These are phyloP conservation scores for Nasonia longicornis DNA, from an alignment of 1,140 invertebrate species.

Conservation along the genomic window DNA sequence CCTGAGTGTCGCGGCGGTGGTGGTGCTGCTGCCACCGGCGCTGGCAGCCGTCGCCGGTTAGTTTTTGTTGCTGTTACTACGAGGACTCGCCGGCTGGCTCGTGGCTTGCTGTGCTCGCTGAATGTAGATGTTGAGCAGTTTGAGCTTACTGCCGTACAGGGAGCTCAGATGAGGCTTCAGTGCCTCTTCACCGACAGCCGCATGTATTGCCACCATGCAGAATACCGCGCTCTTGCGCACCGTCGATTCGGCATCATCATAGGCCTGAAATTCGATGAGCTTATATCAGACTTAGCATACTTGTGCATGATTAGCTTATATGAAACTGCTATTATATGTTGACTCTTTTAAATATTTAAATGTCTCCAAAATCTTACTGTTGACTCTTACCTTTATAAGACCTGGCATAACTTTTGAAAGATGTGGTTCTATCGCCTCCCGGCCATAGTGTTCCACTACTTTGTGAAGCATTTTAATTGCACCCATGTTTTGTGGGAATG, in stretches of 20 bases:
- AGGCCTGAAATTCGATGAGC: conserved; percentile 73
- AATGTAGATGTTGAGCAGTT: conserved; percentile 81
- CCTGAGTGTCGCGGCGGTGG: conserved; percentile 58
- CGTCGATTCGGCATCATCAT: conserved; percentile 87
- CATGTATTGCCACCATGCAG: conserved; percentile 93
- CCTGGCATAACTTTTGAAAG: conserved; percentile 88
- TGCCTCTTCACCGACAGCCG: conserved; percentile 84
- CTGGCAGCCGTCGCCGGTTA: conserved; percentile 37
- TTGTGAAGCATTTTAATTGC: conserved; percentile 94
- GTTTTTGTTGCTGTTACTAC: conserved; percentile 59
- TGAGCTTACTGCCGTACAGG: conserved; percentile 87
- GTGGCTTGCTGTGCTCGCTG: conserved; percentile 72
- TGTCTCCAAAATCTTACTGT: not conserved
- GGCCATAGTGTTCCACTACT: conserved; percentile 79
- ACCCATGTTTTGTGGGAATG: conserved; percentile 88
- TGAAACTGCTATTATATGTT: not conserved
- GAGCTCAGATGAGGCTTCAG: conserved; percentile 83
- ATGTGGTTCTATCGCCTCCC: conserved; percentile 79
- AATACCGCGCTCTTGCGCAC: conserved; percentile 95
- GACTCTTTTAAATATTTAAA: not conserved
- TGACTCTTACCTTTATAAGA: conserved; percentile 78
- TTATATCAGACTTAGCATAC: conserved; percentile 24
- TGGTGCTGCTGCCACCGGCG: not conserved
- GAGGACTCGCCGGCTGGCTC: conserved; percentile 64
- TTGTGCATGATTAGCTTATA: not conserved